Conservation (phyloP, 2,113 vertebrate species). For the Echinops telfairi region DNA sequence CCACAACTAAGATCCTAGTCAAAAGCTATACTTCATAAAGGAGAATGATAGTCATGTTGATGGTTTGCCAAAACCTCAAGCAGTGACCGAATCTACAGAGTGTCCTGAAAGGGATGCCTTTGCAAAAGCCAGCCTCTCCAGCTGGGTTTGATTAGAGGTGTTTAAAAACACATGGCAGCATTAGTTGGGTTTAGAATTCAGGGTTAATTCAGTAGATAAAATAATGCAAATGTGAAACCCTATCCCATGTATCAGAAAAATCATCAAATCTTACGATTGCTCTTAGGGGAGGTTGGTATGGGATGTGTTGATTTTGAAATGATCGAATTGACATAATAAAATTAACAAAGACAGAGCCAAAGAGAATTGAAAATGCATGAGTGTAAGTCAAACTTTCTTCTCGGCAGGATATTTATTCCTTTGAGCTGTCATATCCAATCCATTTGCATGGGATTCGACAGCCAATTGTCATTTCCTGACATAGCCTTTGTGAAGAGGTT, state of each 20-base stretch:
- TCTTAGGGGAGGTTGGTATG: conserved; percentile 77
- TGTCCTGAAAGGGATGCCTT: conserved; percentile 94
- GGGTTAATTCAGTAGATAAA: conserved; percentile 84
- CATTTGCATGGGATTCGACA: conserved; percentile 75
- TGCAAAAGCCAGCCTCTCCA: conserved; percentile 90
- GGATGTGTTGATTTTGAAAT: conserved; percentile 81
- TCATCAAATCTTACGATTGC: conserved; percentile 78
- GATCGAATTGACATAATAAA: conserved; percentile 80
- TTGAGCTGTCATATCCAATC: conserved; percentile 80
- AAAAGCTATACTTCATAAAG: conserved; percentile 90
- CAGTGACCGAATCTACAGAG: conserved; percentile 95
- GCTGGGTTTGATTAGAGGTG: conserved; percentile 94
- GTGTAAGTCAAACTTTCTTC: conserved; percentile 65
- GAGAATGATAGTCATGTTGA: conserved; percentile 92
- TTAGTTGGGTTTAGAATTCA: conserved; percentile 85
- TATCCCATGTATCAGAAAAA: conserved; percentile 75
- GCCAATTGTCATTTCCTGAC: conserved; percentile 84
- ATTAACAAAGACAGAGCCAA: conserved; percentile 73
- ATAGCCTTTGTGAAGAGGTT: conserved; percentile 69
- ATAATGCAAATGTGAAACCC: conserved; percentile 84
- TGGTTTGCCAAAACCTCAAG: conserved; percentile 93
- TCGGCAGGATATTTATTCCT: conserved; percentile 71
- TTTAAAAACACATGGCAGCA: conserved; percentile 93
- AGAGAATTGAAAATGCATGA: conserved; percentile 63
- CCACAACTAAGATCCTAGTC: conserved; percentile 75